Percentiles rank a stretch among this genome's conserved stretches.
phyloP scores from a whole-genome alignment of 1,140 invertebrate genomes.

The Aphaenogaster floridana region DNA sequence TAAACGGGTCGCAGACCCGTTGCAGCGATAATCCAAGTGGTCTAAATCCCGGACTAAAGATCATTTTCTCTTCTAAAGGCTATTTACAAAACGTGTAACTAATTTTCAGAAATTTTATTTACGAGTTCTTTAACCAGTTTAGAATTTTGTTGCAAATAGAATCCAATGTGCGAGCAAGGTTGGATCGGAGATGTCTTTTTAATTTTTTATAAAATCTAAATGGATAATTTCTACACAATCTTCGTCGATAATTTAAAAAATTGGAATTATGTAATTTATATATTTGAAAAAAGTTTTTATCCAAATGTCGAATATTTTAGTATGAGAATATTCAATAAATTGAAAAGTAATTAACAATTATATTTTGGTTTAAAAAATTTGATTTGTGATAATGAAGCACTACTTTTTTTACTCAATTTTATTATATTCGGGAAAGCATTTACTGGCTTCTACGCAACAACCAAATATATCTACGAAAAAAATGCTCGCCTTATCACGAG shows the following conservation, averaged over 20 bases:
- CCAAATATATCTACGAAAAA: constrained; percentile 27
- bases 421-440: background rate
- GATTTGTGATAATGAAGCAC: too few relatives aligned
- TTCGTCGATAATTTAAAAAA: background rate
- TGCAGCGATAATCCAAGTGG: background rate
- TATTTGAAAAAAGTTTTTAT: background rate
- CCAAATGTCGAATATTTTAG: background rate
- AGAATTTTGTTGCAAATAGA: background rate
- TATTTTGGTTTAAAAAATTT: background rate
- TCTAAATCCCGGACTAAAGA: background rate
- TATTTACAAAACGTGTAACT: background rate
- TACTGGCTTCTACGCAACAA: background rate
- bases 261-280: background rate
- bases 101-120: background rate
- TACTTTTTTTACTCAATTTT: background rate
- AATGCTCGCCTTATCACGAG: constrained; percentile 34
- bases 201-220: background rate
- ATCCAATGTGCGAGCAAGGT: background rate
- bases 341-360: background rate
- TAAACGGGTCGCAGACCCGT: constrained; percentile 27
- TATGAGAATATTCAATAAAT: background rate
- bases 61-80: background rate
- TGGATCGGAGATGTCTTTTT: background rate
- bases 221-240: background rate
- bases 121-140: background rate